Base-by-base conservation (phyloP, 2,113 vertebrate genomes). In the Scomber japonicus region DNA sequence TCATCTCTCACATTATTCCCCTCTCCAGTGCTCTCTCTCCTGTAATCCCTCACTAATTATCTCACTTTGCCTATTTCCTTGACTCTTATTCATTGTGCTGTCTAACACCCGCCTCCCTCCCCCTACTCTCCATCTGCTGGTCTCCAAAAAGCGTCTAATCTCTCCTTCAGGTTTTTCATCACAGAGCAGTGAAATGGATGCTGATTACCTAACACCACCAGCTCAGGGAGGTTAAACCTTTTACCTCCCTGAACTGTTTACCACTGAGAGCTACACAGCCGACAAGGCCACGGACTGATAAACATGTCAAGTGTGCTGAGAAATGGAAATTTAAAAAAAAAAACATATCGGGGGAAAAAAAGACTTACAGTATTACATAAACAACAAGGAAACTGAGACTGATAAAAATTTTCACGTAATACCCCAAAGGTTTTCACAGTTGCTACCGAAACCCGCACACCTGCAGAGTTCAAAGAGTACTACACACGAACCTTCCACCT, bases 151-250 rank as follows among this genome's bases (percentile, higher is more conserved):
- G 49, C 13, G 24, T 73, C 61, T 83, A 84, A 89, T 80, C 78
- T 83, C 81, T 75, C 24, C 79, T 82, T 69, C 70, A 53, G 81
- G 55, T 78, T 85, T 86, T 69, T 60, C 13, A 78, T 78, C 69
- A 54, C 81, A 40, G 49, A 87, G 76, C 63, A 59, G 53, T 50
- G 73, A 76, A 71, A 79, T 45, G 59, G 71, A 78, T 83, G 30
- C 62, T 65, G 81, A 83, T 70, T 56, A 61, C 73, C 48, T 30
- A 83, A 63, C 67, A 57, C 67, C 44, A 16, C 54, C 3, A 54
- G 59, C 59, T 73, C 65, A 0, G 24, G 40, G 11, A 80, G 66
- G 72, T 81, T 79, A 75, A 91, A 84, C 72, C 35, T 59, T 77
- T 86, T 87, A 64, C 82, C 60, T 76, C 49, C 17, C 30, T 74